Evolutionary conservation across 2,888 invertebrate genomes (phyloP).

Genomic region (Trachelus iudaicus): DNA sequence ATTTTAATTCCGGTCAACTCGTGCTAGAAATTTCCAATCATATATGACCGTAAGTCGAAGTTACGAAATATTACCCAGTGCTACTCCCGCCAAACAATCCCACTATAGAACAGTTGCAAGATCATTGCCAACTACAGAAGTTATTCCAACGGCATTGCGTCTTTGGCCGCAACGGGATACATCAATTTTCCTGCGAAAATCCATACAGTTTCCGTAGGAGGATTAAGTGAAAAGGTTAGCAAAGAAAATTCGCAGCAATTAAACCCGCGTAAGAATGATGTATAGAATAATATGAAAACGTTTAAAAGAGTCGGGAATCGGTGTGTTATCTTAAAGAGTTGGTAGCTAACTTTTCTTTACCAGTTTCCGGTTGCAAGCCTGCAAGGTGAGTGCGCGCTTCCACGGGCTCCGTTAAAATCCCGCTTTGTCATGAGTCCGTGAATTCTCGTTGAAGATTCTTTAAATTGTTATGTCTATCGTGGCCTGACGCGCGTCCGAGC

Average conservation of each 20-base stretch:
- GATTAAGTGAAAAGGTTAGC: not conserved
- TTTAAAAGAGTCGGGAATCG: not conserved
- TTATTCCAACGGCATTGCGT: not conserved
- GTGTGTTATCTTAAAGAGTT: not conserved
- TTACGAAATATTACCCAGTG: not conserved
- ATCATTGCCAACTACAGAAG: not conserved
- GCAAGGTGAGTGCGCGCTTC: conserved; percentile 46
- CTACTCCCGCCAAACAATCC: conserved; percentile 10
- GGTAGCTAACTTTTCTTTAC: not conserved
- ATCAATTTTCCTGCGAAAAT: not conserved
- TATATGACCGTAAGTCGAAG: conserved; percentile 1
- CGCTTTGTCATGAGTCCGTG: conserved; percentile 46
- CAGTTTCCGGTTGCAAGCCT: conserved; percentile 19
- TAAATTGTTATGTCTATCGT: not conserved
- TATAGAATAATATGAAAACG: not conserved
- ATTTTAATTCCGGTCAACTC: not conserved
- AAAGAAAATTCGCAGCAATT: not conserved
- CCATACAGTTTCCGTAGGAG: not conserved
- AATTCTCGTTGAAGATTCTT: conserved; percentile 12
- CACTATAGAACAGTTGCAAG: not conserved
- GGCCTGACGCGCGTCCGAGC: not conserved
- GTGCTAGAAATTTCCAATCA: not conserved
- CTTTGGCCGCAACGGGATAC: not conserved
- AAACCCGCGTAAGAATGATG: not conserved
- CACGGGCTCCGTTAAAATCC: conserved; percentile 40